Evolutionary conservation across 2,797 vertebrate genomes (phyloP).

Genomic region (Stomatorhinus walkeri): DNA sequence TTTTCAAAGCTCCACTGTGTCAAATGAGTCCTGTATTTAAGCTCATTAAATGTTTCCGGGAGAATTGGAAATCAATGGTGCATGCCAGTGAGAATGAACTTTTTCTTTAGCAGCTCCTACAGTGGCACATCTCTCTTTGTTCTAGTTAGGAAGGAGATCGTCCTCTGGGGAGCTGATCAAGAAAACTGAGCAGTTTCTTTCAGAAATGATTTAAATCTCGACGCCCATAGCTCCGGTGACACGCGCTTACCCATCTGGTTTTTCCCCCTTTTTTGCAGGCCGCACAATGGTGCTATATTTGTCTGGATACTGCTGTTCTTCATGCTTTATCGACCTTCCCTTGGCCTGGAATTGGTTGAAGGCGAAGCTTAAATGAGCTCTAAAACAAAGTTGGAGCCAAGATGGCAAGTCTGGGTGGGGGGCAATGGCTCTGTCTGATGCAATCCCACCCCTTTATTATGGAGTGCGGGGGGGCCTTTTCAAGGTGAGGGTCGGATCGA

Average conservation of each 20-base stretch:
- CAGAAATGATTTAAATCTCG: slow-evolving; percentile 46
- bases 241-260: slow-evolving; percentile 31
- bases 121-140: slow-evolving; percentile 47
- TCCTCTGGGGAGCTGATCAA: slow-evolving; percentile 32
- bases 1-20: slow-evolving; percentile 51
- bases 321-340: background rate
- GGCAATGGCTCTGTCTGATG: slow-evolving; percentile 31
- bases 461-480: background rate
- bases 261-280: slow-evolving; percentile 18
- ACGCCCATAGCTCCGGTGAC: slow-evolving; percentile 35
- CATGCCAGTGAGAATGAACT: slow-evolving; percentile 60
- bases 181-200: slow-evolving; percentile 40
- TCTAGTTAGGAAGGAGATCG: slow-evolving; percentile 19
- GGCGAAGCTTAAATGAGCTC: background rate
- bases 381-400: background rate
- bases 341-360: background rate
- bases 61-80: slow-evolving; percentile 73
- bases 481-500: slow-evolving; percentile 39
- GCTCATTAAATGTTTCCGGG: slow-evolving; percentile 73
- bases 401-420: background rate
- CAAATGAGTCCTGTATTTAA: slow-evolving; percentile 65
- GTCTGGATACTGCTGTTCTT: background rate
- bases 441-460: slow-evolving; percentile 14
- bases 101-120: slow-evolving; percentile 62
- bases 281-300: background rate